Evolutionary conservation across 2,797 vertebrate genomes (phyloP).

Genomic region (Halcyon badia): DNA sequence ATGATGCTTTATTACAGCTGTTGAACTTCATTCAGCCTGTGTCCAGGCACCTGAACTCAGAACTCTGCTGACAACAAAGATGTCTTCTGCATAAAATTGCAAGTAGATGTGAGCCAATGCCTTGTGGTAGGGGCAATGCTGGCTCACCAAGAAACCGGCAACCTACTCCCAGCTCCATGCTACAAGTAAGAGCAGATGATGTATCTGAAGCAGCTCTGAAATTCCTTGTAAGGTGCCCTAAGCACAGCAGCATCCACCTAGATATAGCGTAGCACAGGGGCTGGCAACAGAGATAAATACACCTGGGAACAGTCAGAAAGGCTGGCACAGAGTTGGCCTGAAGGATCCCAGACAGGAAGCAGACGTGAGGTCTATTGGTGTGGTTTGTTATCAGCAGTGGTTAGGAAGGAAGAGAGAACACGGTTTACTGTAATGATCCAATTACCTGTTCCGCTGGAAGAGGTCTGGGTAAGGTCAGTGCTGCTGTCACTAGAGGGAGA

Average conservation of each 20-base stretch:
- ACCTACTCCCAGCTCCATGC: not conserved
- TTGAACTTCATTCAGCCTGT: not conserved
- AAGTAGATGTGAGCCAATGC: not conserved
- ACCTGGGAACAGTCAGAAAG: not conserved
- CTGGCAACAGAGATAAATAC: not conserved
- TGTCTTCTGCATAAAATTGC: not conserved
- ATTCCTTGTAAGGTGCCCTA: not conserved
- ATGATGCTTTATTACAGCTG: not conserved
- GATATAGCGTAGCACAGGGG: fast-evolving
- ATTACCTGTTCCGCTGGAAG: slow-evolving; percentile 92
- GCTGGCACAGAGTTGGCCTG: not conserved
- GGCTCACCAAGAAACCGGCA: not conserved
- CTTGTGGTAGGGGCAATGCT: not conserved
- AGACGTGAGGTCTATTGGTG: fast-evolving
- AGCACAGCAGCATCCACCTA: not conserved
- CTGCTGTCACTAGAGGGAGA: slow-evolving; percentile 90
- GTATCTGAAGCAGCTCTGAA: not conserved
- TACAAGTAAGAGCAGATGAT: not conserved
- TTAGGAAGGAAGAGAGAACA: not conserved
- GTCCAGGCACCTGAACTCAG: not conserved
- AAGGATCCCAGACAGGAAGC: not conserved
- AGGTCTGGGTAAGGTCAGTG: slow-evolving; percentile 92
- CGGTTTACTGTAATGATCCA: fast-evolving
- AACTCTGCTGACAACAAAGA: not conserved
- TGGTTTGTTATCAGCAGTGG: not conserved